Conservation (phyloP, 2,797 vertebrate species). For the Aulostomus chinensis region DNA sequence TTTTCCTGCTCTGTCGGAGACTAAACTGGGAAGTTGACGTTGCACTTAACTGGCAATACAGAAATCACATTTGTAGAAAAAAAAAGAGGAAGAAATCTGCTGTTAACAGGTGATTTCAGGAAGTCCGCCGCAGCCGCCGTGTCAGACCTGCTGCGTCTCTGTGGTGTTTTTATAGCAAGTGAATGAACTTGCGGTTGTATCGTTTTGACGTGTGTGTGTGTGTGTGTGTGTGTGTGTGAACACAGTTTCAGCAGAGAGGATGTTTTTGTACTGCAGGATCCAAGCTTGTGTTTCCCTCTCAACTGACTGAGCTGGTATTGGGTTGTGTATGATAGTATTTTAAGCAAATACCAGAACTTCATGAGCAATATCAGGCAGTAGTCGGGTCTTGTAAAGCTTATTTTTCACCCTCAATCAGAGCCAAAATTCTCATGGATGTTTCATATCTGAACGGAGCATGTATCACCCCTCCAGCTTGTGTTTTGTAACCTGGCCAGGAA, state of each 20-base stretch:
- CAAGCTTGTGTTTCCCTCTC: conserved; percentile 5
- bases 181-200: conserved; percentile 5
- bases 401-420: conserved; percentile 4
- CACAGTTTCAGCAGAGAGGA: conserved; percentile 9
- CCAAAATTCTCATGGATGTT: not conserved
- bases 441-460: not conserved
- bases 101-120: not conserved
- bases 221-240: conserved; percentile 11
- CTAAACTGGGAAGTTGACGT: not conserved
- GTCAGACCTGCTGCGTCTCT: conserved; percentile 6
- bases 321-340: conserved; percentile 12
- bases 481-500: not conserved
- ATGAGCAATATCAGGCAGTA: conserved; percentile 42
- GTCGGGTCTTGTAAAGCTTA: conserved; percentile 1
- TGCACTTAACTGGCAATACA: conserved; percentile 4
- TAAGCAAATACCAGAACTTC: conserved; percentile 14
- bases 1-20: not conserved
- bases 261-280: not conserved
- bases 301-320: conserved; percentile 4
- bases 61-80: not conserved
- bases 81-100: not conserved
- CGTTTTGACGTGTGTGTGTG: conserved; percentile 1
- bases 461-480: too few relatives aligned
- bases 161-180: conserved; percentile 10
- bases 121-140: not conserved